Evolutionary conservation across 2,797 vertebrate genomes (phyloP).

Genomic region (Melanotaenia trifasciata): DNA sequence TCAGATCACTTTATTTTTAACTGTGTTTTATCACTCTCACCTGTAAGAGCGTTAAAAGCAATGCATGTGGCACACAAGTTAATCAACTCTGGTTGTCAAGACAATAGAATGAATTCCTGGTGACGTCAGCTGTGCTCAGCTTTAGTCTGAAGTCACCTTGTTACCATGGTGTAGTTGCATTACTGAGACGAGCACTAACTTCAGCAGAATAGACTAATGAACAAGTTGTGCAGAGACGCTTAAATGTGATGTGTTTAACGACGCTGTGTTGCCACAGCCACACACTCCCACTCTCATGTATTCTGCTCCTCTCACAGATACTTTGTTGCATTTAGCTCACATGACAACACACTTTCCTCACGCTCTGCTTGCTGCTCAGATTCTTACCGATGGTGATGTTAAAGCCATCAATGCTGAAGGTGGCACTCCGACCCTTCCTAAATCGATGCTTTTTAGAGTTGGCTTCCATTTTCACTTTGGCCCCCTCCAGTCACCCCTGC

Average conservation of each 20-base stretch:
- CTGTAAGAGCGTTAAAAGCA: slow-evolving; percentile 30
- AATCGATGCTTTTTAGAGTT: slow-evolving; percentile 91
- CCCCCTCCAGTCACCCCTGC: slow-evolving; percentile 40
- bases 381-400: slow-evolving; percentile 97
- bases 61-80: slow-evolving; percentile 62
- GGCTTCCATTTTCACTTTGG: slow-evolving; percentile 84
- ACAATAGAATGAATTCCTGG: slow-evolving; percentile 67
- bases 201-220: slow-evolving; percentile 59
- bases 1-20: neutral
- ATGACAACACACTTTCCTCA: slow-evolving; percentile 33
- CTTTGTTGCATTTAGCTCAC: slow-evolving; percentile 23
- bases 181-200: slow-evolving; percentile 61
- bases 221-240: slow-evolving; percentile 52
- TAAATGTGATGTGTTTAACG: slow-evolving; percentile 53
- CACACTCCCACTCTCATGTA: slow-evolving; percentile 21
- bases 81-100: slow-evolving; percentile 74
- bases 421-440: slow-evolving; percentile 94
- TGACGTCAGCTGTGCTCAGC: slow-evolving; percentile 69
- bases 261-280: slow-evolving; percentile 32
- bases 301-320: slow-evolving; percentile 32
- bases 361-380: slow-evolving; percentile 29
- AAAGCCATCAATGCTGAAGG: slow-evolving; percentile 97
- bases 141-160: slow-evolving; percentile 55
- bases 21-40: slow-evolving; percentile 17
- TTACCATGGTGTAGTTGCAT: slow-evolving; percentile 77